Base-by-base conservation (phyloP, 35 echinoderm and acorn worm species). In the Apostichopus japonicus region DNA sequence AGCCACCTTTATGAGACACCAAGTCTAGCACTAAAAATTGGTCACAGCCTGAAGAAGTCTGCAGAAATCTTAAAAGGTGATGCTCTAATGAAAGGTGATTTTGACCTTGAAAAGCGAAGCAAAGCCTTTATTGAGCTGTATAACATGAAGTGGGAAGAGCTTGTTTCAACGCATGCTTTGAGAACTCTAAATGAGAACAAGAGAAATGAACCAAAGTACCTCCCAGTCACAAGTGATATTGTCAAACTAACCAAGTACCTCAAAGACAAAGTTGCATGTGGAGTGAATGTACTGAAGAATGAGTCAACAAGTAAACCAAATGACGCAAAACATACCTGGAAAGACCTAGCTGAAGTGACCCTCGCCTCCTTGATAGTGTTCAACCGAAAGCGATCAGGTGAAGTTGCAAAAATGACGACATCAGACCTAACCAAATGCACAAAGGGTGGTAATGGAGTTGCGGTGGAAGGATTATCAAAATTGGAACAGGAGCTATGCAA, bases 211-310 rank as follows among this genome's bases (percentile, higher is more conserved):
- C 88, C 90, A 76, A 96, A 94, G 51, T 92, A 88, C 80, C 79
- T 96, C 23, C 95, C 95, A 92, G 23, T 96, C 67, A 96, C 95
- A 88, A 77, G 76, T 54, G 95, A 96, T 89, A 67, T 96, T 59
- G 93, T 96, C 8, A 96, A 92, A 87, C 88, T 96, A 70, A 96
- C 88, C 87, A 78, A 65, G 59, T 53, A 96, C 58, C 90, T 96
- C 52, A 94, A 90, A 75, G 63, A 83, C 16, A 67, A 71, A 55
- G 51, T 57, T 65, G 76, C 81, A 79, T 14, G 59, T 61, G 88
- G 65, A 87, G 9, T 87, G 84, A 56, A 67, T 59, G 24, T 44
- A 52, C 79, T 81, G 79, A 6, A 81, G 51, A 54, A 81, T 81
- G 7, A 81, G 79, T 81, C 79, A 23, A 27, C 25, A 27, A 27